Evolutionary conservation across 2,113 vertebrate genomes (phyloP).

Genomic region (Herpailurus yagouaroundi): DNA sequence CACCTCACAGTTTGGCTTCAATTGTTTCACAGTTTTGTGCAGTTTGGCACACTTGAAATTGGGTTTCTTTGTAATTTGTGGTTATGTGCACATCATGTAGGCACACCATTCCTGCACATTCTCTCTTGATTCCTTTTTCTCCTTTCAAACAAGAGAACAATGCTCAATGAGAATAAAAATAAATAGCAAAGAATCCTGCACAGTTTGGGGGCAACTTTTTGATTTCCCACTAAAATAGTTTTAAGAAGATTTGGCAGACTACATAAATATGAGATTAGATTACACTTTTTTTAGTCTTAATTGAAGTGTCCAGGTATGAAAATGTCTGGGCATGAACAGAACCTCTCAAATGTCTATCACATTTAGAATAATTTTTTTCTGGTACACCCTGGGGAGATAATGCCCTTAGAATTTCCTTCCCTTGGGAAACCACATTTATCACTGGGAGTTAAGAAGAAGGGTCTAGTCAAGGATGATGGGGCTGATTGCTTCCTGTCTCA

Average conservation of each 20-base stretch:
- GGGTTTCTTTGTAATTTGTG: slow-evolving; percentile 29
- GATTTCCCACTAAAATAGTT: slow-evolving; percentile 61
- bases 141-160: neutral
- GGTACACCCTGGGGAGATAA: neutral
- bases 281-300: slow-evolving; percentile 63
- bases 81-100: neutral
- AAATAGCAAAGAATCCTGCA: slow-evolving; percentile 20
- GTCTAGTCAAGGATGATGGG: neutral
- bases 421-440: neutral
- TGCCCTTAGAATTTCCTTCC: neutral
- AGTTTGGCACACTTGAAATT: neutral
- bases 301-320: slow-evolving; percentile 65
- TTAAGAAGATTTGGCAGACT: slow-evolving; percentile 65
- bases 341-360: neutral
- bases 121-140: neutral
- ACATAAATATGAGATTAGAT: slow-evolving; percentile 68
- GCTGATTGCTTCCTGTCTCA: neutral
- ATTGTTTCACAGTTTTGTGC: slow-evolving; percentile 34
- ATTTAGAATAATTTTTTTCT: neutral
- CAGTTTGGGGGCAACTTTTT: neutral
- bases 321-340: slow-evolving; percentile 13
- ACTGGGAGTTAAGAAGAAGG: neutral
- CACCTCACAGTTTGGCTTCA: slow-evolving; percentile 57
- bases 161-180: slow-evolving; percentile 30
- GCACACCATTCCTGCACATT: neutral